Evolutionary conservation across 2,113 vertebrate genomes (phyloP).

Genomic region (Sinocyclocheilus maitianheensis): DNA sequence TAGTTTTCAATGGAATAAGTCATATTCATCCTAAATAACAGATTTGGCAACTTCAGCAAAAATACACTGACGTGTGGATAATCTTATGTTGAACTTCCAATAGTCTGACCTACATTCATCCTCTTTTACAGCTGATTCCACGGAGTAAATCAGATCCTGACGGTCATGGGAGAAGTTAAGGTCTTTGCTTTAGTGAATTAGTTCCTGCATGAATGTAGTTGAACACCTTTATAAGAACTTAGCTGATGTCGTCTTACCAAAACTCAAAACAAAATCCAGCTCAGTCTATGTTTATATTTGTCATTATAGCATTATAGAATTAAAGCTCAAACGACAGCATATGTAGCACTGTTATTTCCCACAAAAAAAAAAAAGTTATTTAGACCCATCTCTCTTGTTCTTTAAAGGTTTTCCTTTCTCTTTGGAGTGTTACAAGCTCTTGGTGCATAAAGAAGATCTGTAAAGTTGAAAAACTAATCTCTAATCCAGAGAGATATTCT

Average conservation of each 20-base stretch:
- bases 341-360: too few species aligned
- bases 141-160: neutral
- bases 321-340: too few species aligned
- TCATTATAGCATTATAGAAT: neutral
- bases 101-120: neutral
- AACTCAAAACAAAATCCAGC: slow-evolving; percentile 4
- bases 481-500: too few species aligned
- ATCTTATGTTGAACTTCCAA: neutral
- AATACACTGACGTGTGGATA: neutral
- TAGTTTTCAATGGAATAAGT: neutral
- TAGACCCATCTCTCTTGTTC: too few species aligned
- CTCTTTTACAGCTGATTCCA: neutral
- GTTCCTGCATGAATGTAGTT: slow-evolving; percentile 37
- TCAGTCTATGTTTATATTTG: slow-evolving; percentile 17
- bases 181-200: slow-evolving; percentile 36
- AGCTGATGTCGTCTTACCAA: slow-evolving; percentile 19
- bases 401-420: too few species aligned
- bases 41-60: neutral
- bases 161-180: slow-evolving; percentile 22
- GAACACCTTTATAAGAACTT: slow-evolving; percentile 38
- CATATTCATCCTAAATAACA: neutral
- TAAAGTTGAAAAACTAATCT: too few species aligned
- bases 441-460: too few species aligned
- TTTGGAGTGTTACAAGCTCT: too few species aligned
- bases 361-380: too few species aligned